phyloP scores from a whole-genome alignment of 2,888 invertebrate genomes.

The Limnephilus auricula region DNA sequence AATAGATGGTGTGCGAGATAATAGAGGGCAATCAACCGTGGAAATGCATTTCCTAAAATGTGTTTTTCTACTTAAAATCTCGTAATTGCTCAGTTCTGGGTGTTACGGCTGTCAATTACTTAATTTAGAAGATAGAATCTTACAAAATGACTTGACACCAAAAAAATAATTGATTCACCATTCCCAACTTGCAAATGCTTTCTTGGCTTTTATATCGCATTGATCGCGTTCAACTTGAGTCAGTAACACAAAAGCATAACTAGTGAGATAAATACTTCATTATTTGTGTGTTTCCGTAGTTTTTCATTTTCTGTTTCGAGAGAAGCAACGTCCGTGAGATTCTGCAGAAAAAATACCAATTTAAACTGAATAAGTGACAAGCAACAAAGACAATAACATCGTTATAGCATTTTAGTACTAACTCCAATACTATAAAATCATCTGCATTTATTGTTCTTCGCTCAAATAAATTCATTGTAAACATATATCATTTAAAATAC shows the following conservation, averaged over 20 bases:
- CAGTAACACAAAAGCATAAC: not conserved
- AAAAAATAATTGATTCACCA: not conserved
- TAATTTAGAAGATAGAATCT: not conserved
- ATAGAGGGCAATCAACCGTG: not conserved
- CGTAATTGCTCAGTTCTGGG: not conserved
- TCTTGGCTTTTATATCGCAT: not conserved
- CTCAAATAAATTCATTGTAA: not conserved
- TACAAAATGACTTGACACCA: not conserved
- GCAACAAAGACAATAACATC: not conserved
- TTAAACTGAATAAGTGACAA: not conserved
- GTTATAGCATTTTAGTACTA: not conserved
- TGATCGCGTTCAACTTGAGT: constrained; percentile 2
- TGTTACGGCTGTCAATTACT: not conserved
- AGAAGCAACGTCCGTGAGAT: not conserved
- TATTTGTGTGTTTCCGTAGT: not conserved
- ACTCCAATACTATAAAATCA: not conserved
- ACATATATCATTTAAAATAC: not conserved
- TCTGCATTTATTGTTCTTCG: not conserved
- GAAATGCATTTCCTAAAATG: not conserved
- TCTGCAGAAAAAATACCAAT: not conserved
- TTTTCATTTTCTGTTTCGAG: not conserved
- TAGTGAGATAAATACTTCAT: not conserved
- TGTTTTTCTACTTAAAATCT: not conserved
- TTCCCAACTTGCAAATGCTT: not conserved
- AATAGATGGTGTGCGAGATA: not conserved